Percentiles rank a stretch among this genome's conserved stretches.
Conservation (phyloP, 92 coral and sea anemone species). For the Porites lobata region DNA sequence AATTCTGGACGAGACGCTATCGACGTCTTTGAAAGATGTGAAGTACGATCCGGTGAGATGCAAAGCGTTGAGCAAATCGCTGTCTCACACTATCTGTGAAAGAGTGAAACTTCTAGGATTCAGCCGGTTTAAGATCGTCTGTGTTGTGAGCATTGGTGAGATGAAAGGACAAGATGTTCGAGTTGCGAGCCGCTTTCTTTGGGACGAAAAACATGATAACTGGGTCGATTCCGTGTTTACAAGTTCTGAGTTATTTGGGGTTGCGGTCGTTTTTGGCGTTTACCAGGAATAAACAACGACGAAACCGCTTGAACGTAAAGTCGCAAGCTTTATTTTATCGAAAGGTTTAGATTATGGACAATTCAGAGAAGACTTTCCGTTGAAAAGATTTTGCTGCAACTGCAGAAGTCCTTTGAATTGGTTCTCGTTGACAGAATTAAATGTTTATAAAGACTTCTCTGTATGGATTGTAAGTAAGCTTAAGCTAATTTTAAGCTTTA, state of each 20-base stretch:
- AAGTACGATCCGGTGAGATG: constrained; percentile 84
- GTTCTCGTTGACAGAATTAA: neutral
- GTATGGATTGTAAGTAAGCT: constrained; percentile 27
- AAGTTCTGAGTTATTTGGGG: constrained; percentile 82
- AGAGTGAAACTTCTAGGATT: constrained; percentile 88
- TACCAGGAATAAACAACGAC: constrained; percentile 73
- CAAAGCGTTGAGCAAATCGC: constrained; percentile 76
- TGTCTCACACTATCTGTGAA: constrained; percentile 89
- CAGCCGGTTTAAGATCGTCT: constrained; percentile 75
- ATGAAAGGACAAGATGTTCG: constrained; percentile 88
- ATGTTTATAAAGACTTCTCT: constrained; percentile 15
- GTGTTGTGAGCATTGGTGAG: constrained; percentile 87
- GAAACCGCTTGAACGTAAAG: too few species aligned
- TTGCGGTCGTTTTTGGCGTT: constrained; percentile 86
- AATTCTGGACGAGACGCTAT: constrained; percentile 87
- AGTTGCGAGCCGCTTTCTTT: constrained; percentile 90
- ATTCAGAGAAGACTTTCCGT: neutral
- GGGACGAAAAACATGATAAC: constrained; percentile 93
- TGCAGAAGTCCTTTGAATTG: too few species aligned
- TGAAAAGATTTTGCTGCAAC: too few species aligned
- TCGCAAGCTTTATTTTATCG: neutral
- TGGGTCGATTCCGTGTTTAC: constrained; percentile 88
- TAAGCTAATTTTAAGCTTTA: neutral
- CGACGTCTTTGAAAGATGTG: constrained; percentile 81
- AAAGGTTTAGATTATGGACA: neutral